Base-by-base conservation (phyloP, 2,888 invertebrate genomes). In the Idaea biselata region DNA sequence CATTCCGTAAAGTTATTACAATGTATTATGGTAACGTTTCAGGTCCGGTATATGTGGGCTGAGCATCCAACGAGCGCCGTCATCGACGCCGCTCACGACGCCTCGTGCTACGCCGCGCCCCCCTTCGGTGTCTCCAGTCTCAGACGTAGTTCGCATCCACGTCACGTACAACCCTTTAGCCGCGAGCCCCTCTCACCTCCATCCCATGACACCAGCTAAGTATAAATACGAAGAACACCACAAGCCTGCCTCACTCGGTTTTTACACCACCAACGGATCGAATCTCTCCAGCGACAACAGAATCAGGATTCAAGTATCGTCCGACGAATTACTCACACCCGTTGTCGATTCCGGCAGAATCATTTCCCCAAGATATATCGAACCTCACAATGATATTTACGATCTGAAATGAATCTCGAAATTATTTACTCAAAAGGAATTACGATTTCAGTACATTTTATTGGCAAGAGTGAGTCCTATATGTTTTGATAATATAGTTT, bases 231-330 rank as follows among this genome's bases (percentile, higher is more conserved):
- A 91, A 8, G 88, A 89, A 58, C 85, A 86, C 66, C 89, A 88
- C 69, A 91, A 90, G 64, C 91, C 91, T 0, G 73, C 88, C 62
- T 81, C 91, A 0, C 81, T 93, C 14, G 88, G 88, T 62, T 84
- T 93, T 77, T 90, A 87, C 68, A 93, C 93, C 59, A 94, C 93
- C 68, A 94, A 94, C 76, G 93, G 94, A 54, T 92, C 93, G 69
- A 92, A 93, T 60, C 74, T 87, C 7, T 79, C 87, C 11, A 94
- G 95, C 62, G 94, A 95, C 62, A 96, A 96, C 84, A 94, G 95
- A 79, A 96, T 96, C 73, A 93, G 96, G 66, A 96, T 96, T 68
- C 94, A 94, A 76, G 95, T 96, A 58, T 95, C 94, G 60, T 94
- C 94, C 0, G 95, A 95, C 74, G 95, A 95, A 77, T 91, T 95